phyloP scores from a whole-genome alignment of 2,113 vertebrate genomes.

The Chaetops frenatus region DNA sequence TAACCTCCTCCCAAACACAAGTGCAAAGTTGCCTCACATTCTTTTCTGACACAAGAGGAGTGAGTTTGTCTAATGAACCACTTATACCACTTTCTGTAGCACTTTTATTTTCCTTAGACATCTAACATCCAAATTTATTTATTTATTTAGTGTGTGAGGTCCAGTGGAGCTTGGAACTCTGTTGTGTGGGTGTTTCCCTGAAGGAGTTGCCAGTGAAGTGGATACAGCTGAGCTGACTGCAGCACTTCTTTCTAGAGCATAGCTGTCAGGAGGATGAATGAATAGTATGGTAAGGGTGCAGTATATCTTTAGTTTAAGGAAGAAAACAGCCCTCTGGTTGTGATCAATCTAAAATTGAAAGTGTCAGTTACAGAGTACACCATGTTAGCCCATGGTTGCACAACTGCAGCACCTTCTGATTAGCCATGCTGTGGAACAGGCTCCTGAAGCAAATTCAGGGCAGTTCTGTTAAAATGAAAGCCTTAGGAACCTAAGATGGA shows the following conservation, averaged over 20 bases:
- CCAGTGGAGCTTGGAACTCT: not conserved
- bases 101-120: not conserved
- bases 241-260: not conserved
- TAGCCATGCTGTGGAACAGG: not conserved
- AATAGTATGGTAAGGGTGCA: not conserved
- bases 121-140: not conserved
- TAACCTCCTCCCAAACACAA: not conserved
- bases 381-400: not conserved
- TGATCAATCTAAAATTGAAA: not conserved
- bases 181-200: not conserved
- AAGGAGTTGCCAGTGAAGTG: not conserved
- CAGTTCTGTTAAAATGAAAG: constrained; percentile 39
- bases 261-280: constrained; percentile 20
- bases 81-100: not conserved
- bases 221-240: not conserved
- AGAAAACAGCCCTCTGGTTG: not conserved
- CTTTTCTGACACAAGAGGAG: not conserved
- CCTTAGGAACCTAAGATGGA: not conserved
- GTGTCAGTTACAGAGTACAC: not conserved
- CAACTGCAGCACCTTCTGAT: not conserved
- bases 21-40: not conserved
- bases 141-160: not conserved
- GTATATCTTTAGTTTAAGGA: not conserved
- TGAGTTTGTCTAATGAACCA: not conserved
- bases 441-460: constrained; percentile 7